Evolutionary conservation across 2,888 invertebrate species (phyloP).

Genomic region (Bruchidius siliquastri): DNA sequence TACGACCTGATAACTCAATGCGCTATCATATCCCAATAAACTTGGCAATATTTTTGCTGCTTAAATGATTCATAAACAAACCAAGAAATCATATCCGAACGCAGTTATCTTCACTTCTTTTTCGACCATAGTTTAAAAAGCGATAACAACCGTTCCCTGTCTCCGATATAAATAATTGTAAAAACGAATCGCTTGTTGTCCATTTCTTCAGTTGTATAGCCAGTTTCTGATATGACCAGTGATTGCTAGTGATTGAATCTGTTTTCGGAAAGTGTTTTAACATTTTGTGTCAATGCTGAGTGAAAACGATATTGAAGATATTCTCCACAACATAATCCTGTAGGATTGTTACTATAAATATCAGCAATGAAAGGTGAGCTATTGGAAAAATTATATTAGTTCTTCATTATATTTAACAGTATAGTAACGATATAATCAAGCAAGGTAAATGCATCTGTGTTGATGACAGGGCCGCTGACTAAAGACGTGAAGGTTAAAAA

Average conservation of each 20-base stretch:
- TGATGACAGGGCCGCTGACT: no score
- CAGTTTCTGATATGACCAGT: not conserved
- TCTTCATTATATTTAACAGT: no score
- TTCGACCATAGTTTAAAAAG: not conserved
- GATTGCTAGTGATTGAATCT: not conserved
- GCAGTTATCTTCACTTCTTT: not conserved
- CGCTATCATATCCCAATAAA: not conserved
- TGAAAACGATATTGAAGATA: not conserved
- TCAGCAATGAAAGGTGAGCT: not conserved
- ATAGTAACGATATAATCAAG: no score
- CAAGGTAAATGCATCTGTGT: no score
- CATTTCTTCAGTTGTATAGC: not conserved
- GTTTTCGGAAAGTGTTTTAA: not conserved
- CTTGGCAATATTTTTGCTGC: not conserved
- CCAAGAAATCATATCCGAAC: not conserved
- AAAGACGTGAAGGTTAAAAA: no score
- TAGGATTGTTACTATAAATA: not conserved
- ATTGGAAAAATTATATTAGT: no score
- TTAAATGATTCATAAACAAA: not conserved
- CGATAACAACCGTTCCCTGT: not conserved
- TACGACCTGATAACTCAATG: no score
- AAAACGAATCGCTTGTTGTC: not conserved
- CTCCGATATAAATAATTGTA: not conserved
- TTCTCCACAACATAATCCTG: not conserved
- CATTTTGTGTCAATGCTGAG: not conserved